Evolutionary conservation across 2,113 vertebrate species (phyloP).

Genomic region (Cercopithecus mona): DNA sequence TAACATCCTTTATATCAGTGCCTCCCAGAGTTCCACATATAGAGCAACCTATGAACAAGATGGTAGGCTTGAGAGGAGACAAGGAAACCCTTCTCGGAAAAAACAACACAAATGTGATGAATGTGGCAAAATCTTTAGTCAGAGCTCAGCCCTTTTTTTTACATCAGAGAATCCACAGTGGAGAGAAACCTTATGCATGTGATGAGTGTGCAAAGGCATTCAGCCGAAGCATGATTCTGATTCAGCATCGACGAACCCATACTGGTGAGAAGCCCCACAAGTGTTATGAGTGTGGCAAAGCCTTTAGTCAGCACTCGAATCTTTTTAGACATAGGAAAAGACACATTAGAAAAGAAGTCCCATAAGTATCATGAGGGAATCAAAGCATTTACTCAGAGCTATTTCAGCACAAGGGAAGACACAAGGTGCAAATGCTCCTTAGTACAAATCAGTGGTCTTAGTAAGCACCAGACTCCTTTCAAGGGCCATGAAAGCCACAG

Average conservation of each 20-base stretch:
- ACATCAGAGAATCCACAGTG: slow-evolving; percentile 70
- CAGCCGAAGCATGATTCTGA: slow-evolving; percentile 60
- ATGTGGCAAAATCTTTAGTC: slow-evolving; percentile 74
- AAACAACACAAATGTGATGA: slow-evolving; percentile 74
- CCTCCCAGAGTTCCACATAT: not conserved
- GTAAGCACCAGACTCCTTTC: not conserved
- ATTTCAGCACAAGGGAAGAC: not conserved
- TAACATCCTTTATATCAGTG: not conserved
- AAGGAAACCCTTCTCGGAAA: slow-evolving; percentile 31
- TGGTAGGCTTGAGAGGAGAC: slow-evolving; percentile 38
- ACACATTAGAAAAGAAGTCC: slow-evolving; percentile 24
- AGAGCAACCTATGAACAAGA: slow-evolving; percentile 23
- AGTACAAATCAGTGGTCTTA: not conserved
- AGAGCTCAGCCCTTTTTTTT: slow-evolving; percentile 74
- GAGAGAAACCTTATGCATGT: slow-evolving; percentile 67
- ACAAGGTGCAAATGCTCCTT: not conserved
- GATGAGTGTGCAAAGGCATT: slow-evolving; percentile 67
- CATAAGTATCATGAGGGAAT: not conserved
- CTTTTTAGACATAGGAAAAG: slow-evolving; percentile 59
- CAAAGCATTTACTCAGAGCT: not conserved
- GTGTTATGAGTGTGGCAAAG: slow-evolving; percentile 69
- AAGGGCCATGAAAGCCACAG: not conserved
- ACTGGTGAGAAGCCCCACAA: slow-evolving; percentile 64
- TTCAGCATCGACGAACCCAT: slow-evolving; percentile 70
- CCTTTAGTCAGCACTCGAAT: slow-evolving; percentile 65